Evolutionary conservation across 2,888 invertebrate genomes (phyloP).

Genomic region (Hemistola chrysoprasaria): DNA sequence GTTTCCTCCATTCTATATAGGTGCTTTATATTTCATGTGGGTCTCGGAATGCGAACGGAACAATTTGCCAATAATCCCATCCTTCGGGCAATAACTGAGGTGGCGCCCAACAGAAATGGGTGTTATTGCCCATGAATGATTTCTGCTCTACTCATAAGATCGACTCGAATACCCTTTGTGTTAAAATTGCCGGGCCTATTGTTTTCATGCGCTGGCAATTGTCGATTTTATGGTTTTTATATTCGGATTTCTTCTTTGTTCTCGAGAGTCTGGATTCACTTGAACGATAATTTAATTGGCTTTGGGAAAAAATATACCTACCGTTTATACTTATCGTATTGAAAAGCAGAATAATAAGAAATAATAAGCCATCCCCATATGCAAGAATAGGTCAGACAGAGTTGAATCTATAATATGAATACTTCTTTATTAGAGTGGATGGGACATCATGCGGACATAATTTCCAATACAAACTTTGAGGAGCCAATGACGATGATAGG

Average conservation of each 20-base stretch:
- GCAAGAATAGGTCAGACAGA: too few species aligned
- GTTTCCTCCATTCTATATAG: slow-evolving; percentile 34
- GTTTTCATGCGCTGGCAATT: slow-evolving; percentile 22
- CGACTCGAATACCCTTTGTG: slow-evolving; percentile 51
- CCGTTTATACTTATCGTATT: too few species aligned
- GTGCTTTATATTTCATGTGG: slow-evolving; percentile 76
- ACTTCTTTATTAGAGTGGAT: too few species aligned
- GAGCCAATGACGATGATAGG: too few species aligned
- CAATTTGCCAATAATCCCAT: slow-evolving; percentile 80
- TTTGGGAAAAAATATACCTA: too few species aligned
- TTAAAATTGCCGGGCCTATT: slow-evolving; percentile 31
- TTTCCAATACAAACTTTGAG: too few species aligned
- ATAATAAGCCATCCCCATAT: too few species aligned
- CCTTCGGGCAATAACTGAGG: slow-evolving; percentile 71
- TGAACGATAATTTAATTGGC: not conserved
- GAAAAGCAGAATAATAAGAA: too few species aligned
- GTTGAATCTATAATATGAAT: too few species aligned
- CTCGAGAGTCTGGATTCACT: too few species aligned
- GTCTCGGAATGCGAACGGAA: slow-evolving; percentile 73
- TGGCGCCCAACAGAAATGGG: slow-evolving; percentile 69
- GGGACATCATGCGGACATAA: too few species aligned
- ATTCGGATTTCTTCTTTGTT: too few species aligned
- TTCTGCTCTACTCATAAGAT: slow-evolving; percentile 58
- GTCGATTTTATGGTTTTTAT: not conserved
- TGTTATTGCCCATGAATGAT: slow-evolving; percentile 74